Base-by-base conservation (phyloP, 2,797 vertebrate genomes). In the Sebastes hubbsi region DNA sequence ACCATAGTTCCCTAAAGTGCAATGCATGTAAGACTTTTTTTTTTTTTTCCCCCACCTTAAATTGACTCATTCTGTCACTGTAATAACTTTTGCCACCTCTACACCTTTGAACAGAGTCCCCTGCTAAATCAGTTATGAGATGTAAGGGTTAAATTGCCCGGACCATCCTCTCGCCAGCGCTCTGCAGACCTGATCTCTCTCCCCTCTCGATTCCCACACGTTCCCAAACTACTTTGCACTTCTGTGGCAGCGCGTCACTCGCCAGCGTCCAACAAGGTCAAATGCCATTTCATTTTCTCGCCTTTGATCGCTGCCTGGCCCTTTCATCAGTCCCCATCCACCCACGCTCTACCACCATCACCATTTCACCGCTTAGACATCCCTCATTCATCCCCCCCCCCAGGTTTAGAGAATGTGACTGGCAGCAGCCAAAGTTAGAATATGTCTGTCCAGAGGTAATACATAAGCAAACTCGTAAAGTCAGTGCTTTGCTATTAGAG, bases 221-320 rank as follows among this genome's bases (percentile, higher is more conserved):
- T 87, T 85, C 72, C 75, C 72, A 66, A 89, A 85, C 89, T 89
- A 90, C 87, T 92, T 93, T 91, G 89, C 91, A 92, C 91, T 92
- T 91, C 89, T 87, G 86, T 91, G 73, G 86, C 78, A n/a, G 79
- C 52, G 8, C 68, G 87, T 88, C 89, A 76, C 88, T 86, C 38
- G 34, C 77, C 66, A 16, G 63, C 81, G 16, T 88, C 74, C 88
- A 77, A 84, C 90, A 91, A 91, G 94, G 93, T 94, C 91, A 92
- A 92, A 91, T 84, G 88, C 82, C 90, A 91, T 91, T 94, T 94
- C 62, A 89, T 94, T 94, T 94, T 89, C 90, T 90, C 65, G 61
- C 85, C 88, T 95, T 93, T 93, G 94, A 95, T 92, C 82, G 63
- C 73, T 18, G 83, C 81, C 76, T 54, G 66, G 78, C 83, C 83